These are phyloP conservation scores for Laticauda laticaudata DNA, from an alignment of 2,113 vertebrate species.

Conservation along the genomic window DNA sequence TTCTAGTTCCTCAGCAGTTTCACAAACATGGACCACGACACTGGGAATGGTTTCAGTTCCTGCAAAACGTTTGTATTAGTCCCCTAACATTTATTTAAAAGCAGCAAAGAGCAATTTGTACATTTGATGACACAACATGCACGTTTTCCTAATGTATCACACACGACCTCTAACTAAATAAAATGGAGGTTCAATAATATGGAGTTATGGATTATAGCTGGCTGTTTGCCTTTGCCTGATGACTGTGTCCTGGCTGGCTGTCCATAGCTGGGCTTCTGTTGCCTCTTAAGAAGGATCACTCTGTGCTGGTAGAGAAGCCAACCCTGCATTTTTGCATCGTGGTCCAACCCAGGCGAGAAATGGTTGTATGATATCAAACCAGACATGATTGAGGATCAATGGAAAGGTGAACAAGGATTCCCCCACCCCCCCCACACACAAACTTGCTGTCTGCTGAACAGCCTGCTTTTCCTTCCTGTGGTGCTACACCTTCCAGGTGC, in stretches of 20 bases:
- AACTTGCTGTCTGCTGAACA: neutral
- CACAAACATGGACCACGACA: constrained; percentile 91
- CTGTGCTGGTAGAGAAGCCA: neutral
- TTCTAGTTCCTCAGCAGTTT: constrained; percentile 80
- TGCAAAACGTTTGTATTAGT: constrained; percentile 90
- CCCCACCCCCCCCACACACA: neutral
- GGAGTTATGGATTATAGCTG: neutral
- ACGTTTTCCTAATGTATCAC: neutral
- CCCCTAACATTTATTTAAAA: constrained; percentile 71
- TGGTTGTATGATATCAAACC: neutral
- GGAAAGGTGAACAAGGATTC: neutral
- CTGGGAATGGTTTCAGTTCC: constrained; percentile 93
- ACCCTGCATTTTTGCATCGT: neutral
- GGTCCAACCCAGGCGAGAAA: neutral
- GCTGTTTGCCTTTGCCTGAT: neutral
- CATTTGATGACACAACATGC: neutral
- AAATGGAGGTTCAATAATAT: neutral
- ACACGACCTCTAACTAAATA: neutral
- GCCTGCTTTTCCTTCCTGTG: neutral
- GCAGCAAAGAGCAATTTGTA: neutral
- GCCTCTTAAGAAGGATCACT: neutral
- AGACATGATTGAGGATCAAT: neutral
- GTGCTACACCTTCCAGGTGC: neutral
- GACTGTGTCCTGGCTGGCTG: neutral
- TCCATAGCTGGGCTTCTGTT: neutral